These are phyloP conservation scores for Simalia tracyae DNA, from an alignment of 2,797 vertebrate genomes.

Conservation along the genomic window DNA sequence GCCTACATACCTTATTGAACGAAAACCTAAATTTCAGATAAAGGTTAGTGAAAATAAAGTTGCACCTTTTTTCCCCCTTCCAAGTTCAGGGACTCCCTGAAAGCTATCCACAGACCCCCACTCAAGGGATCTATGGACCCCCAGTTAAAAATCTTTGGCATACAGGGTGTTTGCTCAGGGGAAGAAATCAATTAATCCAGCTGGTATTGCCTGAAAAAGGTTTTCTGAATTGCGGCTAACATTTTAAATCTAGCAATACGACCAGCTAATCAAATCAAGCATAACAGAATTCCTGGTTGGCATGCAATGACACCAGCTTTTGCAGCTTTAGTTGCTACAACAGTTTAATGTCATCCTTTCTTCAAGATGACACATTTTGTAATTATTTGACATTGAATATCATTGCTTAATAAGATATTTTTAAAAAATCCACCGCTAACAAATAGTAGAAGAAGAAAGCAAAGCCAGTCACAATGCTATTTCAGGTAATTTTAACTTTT, in stretches of 20 bases:
- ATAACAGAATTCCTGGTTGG: not conserved
- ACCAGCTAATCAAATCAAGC: not conserved
- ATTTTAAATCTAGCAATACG: constrained; percentile 19
- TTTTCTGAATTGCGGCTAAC: not conserved
- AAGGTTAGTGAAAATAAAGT: not conserved
- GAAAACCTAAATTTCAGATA: not conserved
- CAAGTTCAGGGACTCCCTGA: not conserved
- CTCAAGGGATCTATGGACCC: not conserved
- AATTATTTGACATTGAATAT: constrained; percentile 24
- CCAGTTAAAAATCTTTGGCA: not conserved
- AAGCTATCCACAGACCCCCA: not conserved
- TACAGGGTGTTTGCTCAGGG: not conserved
- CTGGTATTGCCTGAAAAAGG: not conserved
- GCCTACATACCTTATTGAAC: not conserved
- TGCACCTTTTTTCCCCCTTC: not conserved
- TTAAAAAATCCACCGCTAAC: constrained; percentile 18
- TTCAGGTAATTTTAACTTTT: not conserved
- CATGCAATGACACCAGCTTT: constrained; percentile 16
- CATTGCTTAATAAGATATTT: constrained; percentile 9
- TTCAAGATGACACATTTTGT: constrained; percentile 14
- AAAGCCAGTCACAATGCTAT: constrained; percentile 29
- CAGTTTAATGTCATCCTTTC: not conserved
- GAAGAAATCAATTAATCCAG: not conserved
- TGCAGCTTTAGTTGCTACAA: constrained; percentile 31
- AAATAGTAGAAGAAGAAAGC: constrained; percentile 44